phyloP scores from a whole-genome alignment of 2,113 vertebrate genomes.

The Anhinga rufa region DNA sequence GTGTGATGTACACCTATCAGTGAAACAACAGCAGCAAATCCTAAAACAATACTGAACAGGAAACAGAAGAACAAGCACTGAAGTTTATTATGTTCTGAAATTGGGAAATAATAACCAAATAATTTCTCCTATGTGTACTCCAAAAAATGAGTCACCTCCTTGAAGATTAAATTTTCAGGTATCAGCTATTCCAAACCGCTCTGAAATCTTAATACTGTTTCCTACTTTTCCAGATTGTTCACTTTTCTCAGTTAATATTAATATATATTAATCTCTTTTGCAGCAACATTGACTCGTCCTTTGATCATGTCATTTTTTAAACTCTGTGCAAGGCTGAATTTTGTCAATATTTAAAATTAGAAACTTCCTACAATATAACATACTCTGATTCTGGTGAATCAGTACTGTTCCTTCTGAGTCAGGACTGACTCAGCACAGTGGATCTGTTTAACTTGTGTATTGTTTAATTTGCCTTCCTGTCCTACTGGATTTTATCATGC shows the following conservation, averaged over 20 bases:
- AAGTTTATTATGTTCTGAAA: neutral
- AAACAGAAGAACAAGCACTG: neutral
- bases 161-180: neutral
- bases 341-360: neutral
- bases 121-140: neutral
- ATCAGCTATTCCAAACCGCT: neutral
- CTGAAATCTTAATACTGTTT: neutral
- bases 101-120: neutral
- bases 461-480: neutral
- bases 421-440: conserved; percentile 16
- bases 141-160: neutral
- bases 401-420: neutral
- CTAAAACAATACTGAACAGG: neutral
- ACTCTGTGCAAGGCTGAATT: neutral
- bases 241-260: neutral
- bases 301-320: neutral
- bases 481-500: neutral
- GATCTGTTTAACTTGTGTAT: neutral
- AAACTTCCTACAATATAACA: neutral
- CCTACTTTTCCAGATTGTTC: neutral
- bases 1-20: neutral
- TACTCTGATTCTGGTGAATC: neutral
- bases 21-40: neutral
- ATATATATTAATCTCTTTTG: neutral
- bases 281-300: neutral